phyloP scores from a whole-genome alignment of 2,797 vertebrate genomes.

The Centropyge bicolor region DNA sequence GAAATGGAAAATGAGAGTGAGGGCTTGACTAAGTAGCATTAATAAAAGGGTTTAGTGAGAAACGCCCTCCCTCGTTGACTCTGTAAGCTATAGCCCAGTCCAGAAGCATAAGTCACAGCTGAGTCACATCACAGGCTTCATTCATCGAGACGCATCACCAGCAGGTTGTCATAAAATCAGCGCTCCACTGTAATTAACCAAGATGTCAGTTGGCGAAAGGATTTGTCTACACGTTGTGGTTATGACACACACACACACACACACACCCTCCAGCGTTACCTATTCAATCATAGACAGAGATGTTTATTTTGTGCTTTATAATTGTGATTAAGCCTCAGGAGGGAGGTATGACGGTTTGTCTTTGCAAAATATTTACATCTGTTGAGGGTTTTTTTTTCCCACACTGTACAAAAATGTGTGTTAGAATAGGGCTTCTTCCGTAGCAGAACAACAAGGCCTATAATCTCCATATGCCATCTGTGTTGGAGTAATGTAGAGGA shows the following conservation, averaged over 20 bases:
- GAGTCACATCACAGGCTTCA: conserved; percentile 47
- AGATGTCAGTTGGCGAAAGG: conserved; percentile 41
- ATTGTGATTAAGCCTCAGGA: background rate
- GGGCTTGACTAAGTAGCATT: conserved; percentile 15
- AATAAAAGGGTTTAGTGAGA: conserved; percentile 31
- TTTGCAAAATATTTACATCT: background rate
- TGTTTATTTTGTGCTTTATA: background rate
- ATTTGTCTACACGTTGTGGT: conserved; percentile 36
- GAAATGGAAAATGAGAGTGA: conserved; percentile 33
- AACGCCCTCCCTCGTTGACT: conserved; percentile 18
- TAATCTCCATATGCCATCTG: conserved; percentile 23
- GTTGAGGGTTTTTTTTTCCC: background rate
- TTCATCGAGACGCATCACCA: conserved; percentile 47
- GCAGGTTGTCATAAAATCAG: conserved; percentile 43
- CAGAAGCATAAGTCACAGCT: conserved; percentile 36
- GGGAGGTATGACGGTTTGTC: background rate
- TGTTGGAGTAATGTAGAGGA: conserved; percentile 5
- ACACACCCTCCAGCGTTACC: conserved; percentile 1
- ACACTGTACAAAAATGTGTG: background rate
- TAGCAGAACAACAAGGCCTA: background rate
- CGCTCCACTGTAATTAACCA: conserved; percentile 46
- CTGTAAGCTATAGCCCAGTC: conserved; percentile 31
- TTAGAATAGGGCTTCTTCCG: background rate
- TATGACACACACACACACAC: conserved; percentile 6
- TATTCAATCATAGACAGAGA: conserved; percentile 13